These are phyloP conservation scores for Porphyrio hochstetteri DNA, from an alignment of 2,113 vertebrate species.

Conservation along the genomic window DNA sequence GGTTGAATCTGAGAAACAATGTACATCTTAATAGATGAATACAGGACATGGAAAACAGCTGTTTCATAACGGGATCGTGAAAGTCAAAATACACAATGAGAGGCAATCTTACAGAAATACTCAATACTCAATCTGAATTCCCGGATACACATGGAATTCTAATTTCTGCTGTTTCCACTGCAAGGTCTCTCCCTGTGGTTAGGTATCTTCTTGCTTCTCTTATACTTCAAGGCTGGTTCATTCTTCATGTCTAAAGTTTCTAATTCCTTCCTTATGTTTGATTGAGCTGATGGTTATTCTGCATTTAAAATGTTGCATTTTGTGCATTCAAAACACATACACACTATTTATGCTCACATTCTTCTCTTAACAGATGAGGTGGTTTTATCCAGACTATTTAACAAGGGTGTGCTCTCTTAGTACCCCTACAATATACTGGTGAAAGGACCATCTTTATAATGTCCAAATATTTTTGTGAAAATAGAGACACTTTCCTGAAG, in stretches of 20 bases:
- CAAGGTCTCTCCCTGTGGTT: neutral
- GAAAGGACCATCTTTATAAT: neutral
- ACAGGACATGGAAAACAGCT: neutral
- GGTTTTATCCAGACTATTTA: neutral
- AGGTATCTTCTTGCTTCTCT: neutral
- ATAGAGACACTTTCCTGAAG: neutral
- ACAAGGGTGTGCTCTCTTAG: neutral
- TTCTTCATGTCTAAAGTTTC: neutral
- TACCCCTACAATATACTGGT: neutral
- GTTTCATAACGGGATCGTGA: neutral
- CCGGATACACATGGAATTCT: neutral
- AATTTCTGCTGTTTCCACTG: neutral
- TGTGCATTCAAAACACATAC: neutral
- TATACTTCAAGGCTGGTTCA: neutral
- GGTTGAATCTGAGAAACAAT: neutral
- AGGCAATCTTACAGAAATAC: neutral
- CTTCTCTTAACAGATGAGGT: neutral
- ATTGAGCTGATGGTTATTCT: neutral
- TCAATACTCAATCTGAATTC: neutral
- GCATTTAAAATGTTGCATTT: neutral
- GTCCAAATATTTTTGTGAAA: neutral
- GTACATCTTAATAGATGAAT: neutral
- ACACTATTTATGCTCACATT: neutral
- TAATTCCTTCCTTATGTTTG: neutral
- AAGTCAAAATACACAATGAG: neutral